Evolutionary conservation across 2,888 invertebrate genomes (phyloP).

Genomic region (Molanna angustata): DNA sequence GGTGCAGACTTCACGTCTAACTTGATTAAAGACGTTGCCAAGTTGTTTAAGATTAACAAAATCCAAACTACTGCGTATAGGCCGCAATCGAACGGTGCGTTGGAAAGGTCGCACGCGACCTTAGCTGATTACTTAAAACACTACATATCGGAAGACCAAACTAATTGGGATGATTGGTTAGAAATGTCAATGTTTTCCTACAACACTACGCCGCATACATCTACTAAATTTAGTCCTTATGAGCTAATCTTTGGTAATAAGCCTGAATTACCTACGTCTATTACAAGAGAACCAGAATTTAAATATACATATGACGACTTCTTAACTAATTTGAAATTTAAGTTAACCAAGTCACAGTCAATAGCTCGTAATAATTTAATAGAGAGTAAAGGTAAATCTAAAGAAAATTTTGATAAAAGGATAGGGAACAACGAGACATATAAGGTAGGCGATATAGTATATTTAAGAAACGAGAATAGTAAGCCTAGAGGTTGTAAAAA

Average conservation of each 20-base stretch:
- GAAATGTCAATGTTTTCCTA: slow-evolving; percentile 36
- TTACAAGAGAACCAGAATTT: slow-evolving; percentile 32
- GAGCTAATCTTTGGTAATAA: slow-evolving; percentile 36
- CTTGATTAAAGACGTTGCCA: slow-evolving; percentile 35
- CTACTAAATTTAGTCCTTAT: slow-evolving; percentile 36
- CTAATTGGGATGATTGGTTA: slow-evolving; percentile 38
- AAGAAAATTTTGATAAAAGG: slow-evolving; percentile 32
- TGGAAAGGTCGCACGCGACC: slow-evolving; percentile 38
- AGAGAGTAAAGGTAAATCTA: slow-evolving; percentile 32
- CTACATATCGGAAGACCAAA: slow-evolving; percentile 35
- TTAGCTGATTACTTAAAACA: slow-evolving; percentile 37
- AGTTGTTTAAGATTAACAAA: slow-evolving; percentile 37
- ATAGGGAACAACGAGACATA: slow-evolving; percentile 23
- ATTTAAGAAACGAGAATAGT: slow-evolving; percentile 18
- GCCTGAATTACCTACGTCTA: slow-evolving; percentile 31
- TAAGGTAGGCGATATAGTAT: slow-evolving; percentile 32
- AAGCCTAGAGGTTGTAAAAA: slow-evolving; percentile 24
- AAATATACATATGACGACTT: slow-evolving; percentile 36
- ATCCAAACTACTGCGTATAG: slow-evolving; percentile 36
- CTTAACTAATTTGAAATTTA: slow-evolving; percentile 20
- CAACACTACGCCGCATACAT: slow-evolving; percentile 35
- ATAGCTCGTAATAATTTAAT: slow-evolving; percentile 34
- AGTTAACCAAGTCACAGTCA: slow-evolving; percentile 33
- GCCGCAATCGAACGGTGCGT: slow-evolving; percentile 36
- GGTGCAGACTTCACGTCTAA: slow-evolving; percentile 46